Base-by-base conservation (phyloP, 2,888 invertebrate species). In the Cerastis rubricosa region DNA sequence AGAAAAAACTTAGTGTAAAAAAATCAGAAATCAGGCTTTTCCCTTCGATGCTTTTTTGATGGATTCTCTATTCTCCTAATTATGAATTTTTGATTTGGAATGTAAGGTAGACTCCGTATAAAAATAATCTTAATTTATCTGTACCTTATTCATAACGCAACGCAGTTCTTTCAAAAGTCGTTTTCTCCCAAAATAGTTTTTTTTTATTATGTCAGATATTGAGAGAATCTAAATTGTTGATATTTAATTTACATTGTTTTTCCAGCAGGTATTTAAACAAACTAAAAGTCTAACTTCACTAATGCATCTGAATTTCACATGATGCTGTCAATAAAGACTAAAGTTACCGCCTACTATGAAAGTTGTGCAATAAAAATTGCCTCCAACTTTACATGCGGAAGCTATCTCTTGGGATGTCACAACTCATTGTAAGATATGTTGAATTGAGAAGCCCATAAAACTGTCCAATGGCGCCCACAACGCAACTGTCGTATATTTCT, bases 391-490 rank as follows among this genome's bases (percentile, higher is more conserved):
- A 78, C 59, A 80, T 40, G 86, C 86, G 79, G 85, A 86, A 86
- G 85, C 85, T 87, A 86, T 85, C 77, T 80, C 74, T 35, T 47
- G 25, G 71, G 74, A 76, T 68, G 78, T 71, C 85, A 81, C 87
- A 81, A 80, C 77, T 80, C 80, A 81, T 40, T 84, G 84, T 84
- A 74, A 74, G 65, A 74, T 69, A 79, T 78, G 72, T 85, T 80
- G 86, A 75, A 74, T 85, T 73, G 84, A 77, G 83, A 78, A 80
- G 71, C 72, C 69, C 77, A 84, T 86, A 87, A 87, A 87, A 74
- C 85, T 84, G 87, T 84, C 85, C 11, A 57, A 67, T 71, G 40
- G 73, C 87, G 85, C 87, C 86, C 86, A 87, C 86, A 64, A 64
- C 49, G 72, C 76, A 67, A 67, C 85, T 74, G 73, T 80, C 80